These are phyloP conservation scores for Callimorpha dominula DNA, from an alignment of 2,888 invertebrate genomes.

Conservation along the genomic window DNA sequence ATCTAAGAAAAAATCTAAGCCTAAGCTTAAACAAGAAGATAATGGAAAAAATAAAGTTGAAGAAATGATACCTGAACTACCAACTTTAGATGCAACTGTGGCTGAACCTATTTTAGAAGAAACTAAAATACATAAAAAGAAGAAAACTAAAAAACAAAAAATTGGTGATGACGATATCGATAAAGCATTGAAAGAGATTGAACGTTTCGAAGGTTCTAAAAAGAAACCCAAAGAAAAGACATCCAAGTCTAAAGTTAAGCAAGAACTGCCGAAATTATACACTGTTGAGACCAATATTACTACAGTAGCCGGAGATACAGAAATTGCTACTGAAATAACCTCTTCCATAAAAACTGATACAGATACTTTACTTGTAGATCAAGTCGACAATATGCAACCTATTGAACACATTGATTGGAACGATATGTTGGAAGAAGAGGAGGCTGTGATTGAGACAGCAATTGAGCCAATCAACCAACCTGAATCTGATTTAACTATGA, in stretches of 20 bases:
- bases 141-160: constrained; percentile 69
- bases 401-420: constrained; percentile 81
- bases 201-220: constrained; percentile 57
- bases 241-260: constrained; percentile 43
- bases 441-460: constrained; percentile 60
- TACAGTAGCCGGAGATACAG: constrained; percentile 2
- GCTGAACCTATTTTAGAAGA: constrained; percentile 49
- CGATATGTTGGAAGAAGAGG: constrained; percentile 77
- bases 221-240: constrained; percentile 60
- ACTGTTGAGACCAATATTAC: constrained; percentile 10
- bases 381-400: constrained; percentile 56
- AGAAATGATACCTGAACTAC: constrained; percentile 17
- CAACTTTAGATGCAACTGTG: constrained; percentile 12
- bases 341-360: neutral
- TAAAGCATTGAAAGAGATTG: constrained; percentile 67
- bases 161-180: constrained; percentile 66
- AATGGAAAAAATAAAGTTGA: constrained; percentile 21
- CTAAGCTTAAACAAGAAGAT: constrained; percentile 42
- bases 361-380: constrained; percentile 26
- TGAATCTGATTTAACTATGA: constrained; percentile 39
- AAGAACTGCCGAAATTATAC: constrained; percentile 21
- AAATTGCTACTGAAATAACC: neutral
- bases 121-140: constrained; percentile 66
- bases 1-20: constrained; percentile 56
- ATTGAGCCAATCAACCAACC: constrained; percentile 60